These are phyloP conservation scores for Acyrthosiphon pisum DNA, from an alignment of 1,140 invertebrate species.

Conservation along the genomic window DNA sequence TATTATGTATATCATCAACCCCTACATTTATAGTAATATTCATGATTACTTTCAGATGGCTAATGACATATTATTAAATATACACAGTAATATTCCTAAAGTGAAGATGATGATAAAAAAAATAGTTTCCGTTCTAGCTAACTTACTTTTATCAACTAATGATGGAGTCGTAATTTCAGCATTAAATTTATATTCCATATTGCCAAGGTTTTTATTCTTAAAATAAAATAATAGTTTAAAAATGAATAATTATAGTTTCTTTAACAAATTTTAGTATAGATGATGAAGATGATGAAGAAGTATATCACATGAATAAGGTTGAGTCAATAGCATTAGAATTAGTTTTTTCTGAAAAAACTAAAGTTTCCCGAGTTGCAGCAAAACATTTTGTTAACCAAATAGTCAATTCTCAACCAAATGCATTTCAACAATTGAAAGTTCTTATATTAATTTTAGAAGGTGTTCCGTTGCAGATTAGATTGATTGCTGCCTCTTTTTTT, in stretches of 20 bases:
- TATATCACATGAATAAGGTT: not conserved
- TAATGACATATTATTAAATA: not conserved
- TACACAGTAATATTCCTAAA: not conserved
- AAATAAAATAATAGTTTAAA: not conserved
- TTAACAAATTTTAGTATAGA: not conserved
- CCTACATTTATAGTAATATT: not conserved
- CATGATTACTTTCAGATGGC: not conserved
- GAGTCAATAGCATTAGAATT: slow-evolving; percentile 50
- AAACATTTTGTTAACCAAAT: slow-evolving; percentile 23
- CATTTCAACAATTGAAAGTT: slow-evolving; percentile 10
- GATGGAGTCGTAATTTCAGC: slow-evolving; percentile 36
- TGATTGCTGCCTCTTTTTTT: not conserved
- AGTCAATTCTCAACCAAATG: not conserved
- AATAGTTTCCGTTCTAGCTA: not conserved
- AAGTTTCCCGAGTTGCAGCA: slow-evolving; percentile 6
- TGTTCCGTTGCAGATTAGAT: not conserved
- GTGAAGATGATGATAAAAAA: not conserved
- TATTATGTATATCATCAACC: not conserved
- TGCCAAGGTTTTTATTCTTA: slow-evolving; percentile 23
- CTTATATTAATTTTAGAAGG: not conserved
- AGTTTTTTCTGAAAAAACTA: slow-evolving; percentile 48
- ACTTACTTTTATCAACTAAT: slow-evolving; percentile 35
- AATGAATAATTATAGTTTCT: not conserved
- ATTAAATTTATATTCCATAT: not conserved
- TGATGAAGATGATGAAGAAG: not conserved